Base-by-base conservation (phyloP, 2,888 invertebrate genomes). In the Cepaea hortensis region DNA sequence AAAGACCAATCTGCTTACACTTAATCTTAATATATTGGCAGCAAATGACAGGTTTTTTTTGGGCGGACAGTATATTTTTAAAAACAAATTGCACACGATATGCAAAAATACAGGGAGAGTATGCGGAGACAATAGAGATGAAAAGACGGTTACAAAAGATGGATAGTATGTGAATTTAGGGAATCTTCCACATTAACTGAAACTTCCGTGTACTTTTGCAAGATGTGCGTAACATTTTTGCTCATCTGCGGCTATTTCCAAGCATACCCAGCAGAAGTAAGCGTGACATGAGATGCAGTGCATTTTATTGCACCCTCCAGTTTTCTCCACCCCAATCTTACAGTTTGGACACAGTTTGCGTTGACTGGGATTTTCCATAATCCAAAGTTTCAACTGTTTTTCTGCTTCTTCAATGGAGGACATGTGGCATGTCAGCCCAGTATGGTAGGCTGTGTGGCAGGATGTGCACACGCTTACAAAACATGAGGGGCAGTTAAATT, bases 181-280 rank as follows among this genome's bases (percentile, higher is more conserved):
- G 35, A 35, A 35, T 35, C 35, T 35, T 35, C 35, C 35, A 35
- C 35, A 35, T 84, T 18, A 85, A 50, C 72, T 70, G 73, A 89
- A 86, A 0, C 89, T 87, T 65, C 89, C 90, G 85, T 92, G 92
- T 4, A n/a, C 72, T 35, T 70, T 73, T 0, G 5, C 7, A 62
- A 92, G 87, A 85, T 93, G 93, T 11, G 89, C 90, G 83, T 93
- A 93, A 73, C 92, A 92, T 3, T 85, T 85, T 9, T 75, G 46
- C 7, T 84, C 80, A 50, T 84, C 68, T 3, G 6, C 11, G 80
- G 91, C 93, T 11, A 85, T 87, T 50, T 86, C 76, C 73, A 91
- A 86, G 85, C 93, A 93, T 1, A 89, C 55, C 93, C 93, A 93
- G 85, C 93, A 94, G 55, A 94, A 91, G 85, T 91, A 90, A 0